phyloP scores from a whole-genome alignment of 2,797 vertebrate genomes.

The Pseudochromis fuscus region DNA sequence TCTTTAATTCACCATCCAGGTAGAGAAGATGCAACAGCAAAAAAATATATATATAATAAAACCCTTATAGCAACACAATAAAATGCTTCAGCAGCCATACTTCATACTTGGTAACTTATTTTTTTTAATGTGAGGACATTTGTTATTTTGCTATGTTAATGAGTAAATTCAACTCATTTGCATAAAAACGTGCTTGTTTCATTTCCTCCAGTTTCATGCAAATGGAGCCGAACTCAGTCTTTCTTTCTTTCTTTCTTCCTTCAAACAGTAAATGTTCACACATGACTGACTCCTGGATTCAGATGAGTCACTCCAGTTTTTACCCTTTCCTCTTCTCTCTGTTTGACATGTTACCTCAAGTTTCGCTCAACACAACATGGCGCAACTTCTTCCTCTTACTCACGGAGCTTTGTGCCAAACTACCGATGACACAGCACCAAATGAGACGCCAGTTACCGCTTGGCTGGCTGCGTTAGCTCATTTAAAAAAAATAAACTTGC shows the following conservation, averaged over 20 bases:
- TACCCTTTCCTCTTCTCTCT: background rate
- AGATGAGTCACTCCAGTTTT: slow-evolving; percentile 17
- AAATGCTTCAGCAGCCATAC: no score
- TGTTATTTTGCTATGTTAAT: no score
- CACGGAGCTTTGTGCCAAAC: slow-evolving; percentile 5
- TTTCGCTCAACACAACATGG: background rate
- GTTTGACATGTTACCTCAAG: slow-evolving; percentile 8
- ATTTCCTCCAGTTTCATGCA: background rate
- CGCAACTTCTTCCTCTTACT: slow-evolving; percentile 44
- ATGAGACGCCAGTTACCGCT: background rate
- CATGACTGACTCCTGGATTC: slow-evolving; percentile 9
- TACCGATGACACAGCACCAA: slow-evolving; percentile 35
- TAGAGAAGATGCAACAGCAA: background rate
- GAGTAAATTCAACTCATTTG: background rate
- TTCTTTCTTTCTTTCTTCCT: background rate
- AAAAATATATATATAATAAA: no score
- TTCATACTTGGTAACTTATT: no score
- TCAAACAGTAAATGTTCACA: background rate
- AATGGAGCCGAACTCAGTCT: background rate
- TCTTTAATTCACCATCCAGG: no score
- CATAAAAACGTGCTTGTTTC: background rate
- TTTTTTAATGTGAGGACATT: no score
- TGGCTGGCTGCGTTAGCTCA: background rate
- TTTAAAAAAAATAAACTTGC: no score
- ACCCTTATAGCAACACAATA: no score